Percentiles rank a stretch among this genome's conserved stretches.
These are phyloP conservation scores for Lasioglossum albipes DNA, from an alignment of 1,140 invertebrate species.

Conservation along the genomic window DNA sequence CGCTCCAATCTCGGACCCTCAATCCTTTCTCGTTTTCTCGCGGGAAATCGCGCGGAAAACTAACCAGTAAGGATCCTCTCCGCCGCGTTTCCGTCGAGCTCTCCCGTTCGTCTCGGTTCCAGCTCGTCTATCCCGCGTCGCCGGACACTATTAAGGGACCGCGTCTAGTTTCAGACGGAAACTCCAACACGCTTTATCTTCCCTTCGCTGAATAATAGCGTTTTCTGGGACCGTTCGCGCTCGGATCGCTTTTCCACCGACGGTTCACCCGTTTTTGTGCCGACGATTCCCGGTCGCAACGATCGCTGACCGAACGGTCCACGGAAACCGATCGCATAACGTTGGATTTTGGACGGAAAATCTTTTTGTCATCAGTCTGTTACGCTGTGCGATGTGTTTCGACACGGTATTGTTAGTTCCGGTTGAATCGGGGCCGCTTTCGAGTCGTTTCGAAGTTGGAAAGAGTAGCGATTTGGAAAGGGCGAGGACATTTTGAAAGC, in stretches of 20 bases:
- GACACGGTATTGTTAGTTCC: too few relatives aligned
- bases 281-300: too few relatives aligned
- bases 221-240: neutral
- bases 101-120: constrained; percentile 16
- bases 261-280: neutral
- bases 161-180: constrained; percentile 29
- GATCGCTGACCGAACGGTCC: too few relatives aligned
- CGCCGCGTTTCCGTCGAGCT: constrained; percentile 46
- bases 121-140: constrained; percentile 42
- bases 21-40: constrained; percentile 72
- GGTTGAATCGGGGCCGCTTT: too few relatives aligned
- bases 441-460: too few relatives aligned
- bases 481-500: too few relatives aligned
- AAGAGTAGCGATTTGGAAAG: too few relatives aligned
- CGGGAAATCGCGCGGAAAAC: constrained; percentile 76
- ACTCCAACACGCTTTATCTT: constrained; percentile 29
- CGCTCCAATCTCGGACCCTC: constrained; percentile 68
- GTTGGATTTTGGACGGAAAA: too few relatives aligned
- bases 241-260: neutral
- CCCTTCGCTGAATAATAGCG: constrained; percentile 23
- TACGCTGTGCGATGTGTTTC: too few relatives aligned
- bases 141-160: constrained; percentile 41
- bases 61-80: constrained; percentile 70
- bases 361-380: too few relatives aligned
- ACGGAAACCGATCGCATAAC: too few relatives aligned